phyloP scores from a whole-genome alignment of 2,888 invertebrate genomes.

The Cantharis nigra region DNA sequence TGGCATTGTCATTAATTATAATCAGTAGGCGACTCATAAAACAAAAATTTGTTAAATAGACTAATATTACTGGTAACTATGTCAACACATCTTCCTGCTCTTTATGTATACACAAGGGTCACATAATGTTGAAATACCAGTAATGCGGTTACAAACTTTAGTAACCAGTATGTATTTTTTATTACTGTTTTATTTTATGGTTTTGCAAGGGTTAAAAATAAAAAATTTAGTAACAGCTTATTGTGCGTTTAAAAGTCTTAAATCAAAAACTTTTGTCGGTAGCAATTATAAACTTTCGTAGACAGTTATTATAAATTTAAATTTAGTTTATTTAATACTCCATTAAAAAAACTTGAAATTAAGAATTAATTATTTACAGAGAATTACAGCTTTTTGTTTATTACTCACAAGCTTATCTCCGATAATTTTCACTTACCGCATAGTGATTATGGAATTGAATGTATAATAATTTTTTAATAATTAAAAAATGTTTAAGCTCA shows the following conservation, averaged over 20 bases:
- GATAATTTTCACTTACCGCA: not conserved
- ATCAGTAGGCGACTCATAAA: not conserved
- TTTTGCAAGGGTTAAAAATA: slow-evolving; percentile 13
- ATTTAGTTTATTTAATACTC: not conserved
- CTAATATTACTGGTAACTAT: slow-evolving; percentile 34
- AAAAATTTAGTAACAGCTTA: slow-evolving; percentile 19
- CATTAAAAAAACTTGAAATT: not conserved
- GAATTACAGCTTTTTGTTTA: not conserved
- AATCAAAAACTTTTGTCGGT: slow-evolving; percentile 9
- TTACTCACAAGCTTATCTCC: not conserved
- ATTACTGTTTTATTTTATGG: slow-evolving; percentile 34
- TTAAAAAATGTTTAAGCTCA: not conserved
- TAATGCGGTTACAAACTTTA: slow-evolving; percentile 38
- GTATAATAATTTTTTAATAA: not conserved
- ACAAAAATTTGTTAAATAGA: slow-evolving; percentile 33
- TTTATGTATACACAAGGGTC: slow-evolving; percentile 37
- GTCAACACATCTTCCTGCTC: slow-evolving; percentile 29
- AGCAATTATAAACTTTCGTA: not conserved
- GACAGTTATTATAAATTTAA: not conserved
- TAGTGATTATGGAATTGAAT: not conserved
- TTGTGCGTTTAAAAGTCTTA: slow-evolving; percentile 13
- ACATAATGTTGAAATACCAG: slow-evolving; percentile 36
- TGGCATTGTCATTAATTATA: not conserved
- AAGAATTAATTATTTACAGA: not conserved
- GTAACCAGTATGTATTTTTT: slow-evolving; percentile 38